These are phyloP conservation scores for Megalonaias nervosa DNA, from an alignment of 1,140 invertebrate genomes.

Conservation along the genomic window DNA sequence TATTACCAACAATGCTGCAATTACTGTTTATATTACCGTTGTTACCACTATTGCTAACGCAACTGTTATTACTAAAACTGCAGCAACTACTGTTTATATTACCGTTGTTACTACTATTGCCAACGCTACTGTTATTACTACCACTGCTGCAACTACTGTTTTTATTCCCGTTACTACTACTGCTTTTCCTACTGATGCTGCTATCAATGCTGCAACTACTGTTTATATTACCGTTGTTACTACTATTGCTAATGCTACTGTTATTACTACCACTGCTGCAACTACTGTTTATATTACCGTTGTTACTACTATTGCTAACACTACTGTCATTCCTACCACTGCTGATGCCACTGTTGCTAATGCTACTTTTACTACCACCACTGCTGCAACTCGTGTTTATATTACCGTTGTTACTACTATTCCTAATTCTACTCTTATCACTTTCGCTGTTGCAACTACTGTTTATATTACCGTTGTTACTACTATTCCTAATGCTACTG, in stretches of 20 bases:
- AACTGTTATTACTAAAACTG: slow-evolving; percentile 7
- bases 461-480: too few relatives aligned
- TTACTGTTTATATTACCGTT: too few relatives aligned
- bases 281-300: too few relatives aligned
- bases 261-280: slow-evolving; percentile 27
- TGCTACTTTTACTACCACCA: background rate
- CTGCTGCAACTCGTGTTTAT: too few relatives aligned
- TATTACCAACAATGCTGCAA: too few relatives aligned
- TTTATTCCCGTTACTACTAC: slow-evolving; percentile 23
- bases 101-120: slow-evolving; percentile 22
- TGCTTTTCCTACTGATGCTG: slow-evolving; percentile 11
- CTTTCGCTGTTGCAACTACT: too few relatives aligned
- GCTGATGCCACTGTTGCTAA: background rate
- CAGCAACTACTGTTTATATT: too few relatives aligned
- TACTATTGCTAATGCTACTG: slow-evolving; percentile 12
- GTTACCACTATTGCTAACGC: slow-evolving; percentile 25
- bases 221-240: background rate
- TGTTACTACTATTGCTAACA: slow-evolving; percentile 17
- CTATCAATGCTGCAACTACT: slow-evolving; percentile 10
- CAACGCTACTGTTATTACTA: slow-evolving; percentile 11
- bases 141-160: too few relatives aligned
- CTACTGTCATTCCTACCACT: background rate
- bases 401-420: too few relatives aligned
- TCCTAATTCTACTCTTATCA: too few relatives aligned
- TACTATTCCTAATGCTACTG: too few relatives aligned